Evolutionary conservation across 2,113 vertebrate genomes (phyloP).

Genomic region (Oncorhynchus tshawytscha): DNA sequence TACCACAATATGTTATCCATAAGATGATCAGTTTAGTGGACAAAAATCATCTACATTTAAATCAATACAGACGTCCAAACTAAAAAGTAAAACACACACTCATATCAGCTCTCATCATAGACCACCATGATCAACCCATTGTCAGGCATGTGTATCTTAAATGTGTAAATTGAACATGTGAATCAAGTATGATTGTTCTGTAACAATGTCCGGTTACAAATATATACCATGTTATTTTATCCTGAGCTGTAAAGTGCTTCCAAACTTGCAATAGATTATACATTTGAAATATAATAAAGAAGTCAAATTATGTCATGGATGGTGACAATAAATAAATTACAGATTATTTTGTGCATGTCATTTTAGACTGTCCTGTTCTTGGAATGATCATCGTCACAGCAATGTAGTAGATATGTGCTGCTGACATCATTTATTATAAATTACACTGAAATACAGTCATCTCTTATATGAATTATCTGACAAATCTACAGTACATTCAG

Average conservation of each 20-base stretch:
- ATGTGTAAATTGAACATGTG: neutral
- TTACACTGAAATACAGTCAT: constrained; percentile 59
- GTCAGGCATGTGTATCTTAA: neutral
- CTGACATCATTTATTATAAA: constrained; percentile 19
- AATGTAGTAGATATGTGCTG: neutral
- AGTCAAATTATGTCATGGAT: constrained; percentile 36
- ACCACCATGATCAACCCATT: neutral
- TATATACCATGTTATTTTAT: constrained; percentile 45
- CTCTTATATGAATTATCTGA: constrained; percentile 39
- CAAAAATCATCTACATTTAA: constrained; percentile 3
- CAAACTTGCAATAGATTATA: constrained; percentile 62
- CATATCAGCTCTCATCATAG: constrained; percentile 17
- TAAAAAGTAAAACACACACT: constrained; percentile 55
- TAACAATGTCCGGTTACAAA: neutral
- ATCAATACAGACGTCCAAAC: constrained; percentile 49
- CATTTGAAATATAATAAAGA: constrained; percentile 28
- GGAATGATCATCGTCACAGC: constrained; percentile 1
- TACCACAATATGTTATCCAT: neutral
- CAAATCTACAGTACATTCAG: constrained; percentile 16
- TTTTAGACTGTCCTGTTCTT: constrained; percentile 7
- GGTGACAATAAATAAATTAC: constrained; percentile 12
- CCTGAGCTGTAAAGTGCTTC: constrained; percentile 76
- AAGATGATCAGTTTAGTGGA: neutral
- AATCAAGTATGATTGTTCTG: neutral
- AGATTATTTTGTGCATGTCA: constrained; percentile 10